Percentiles rank a stretch among this genome's conserved stretches.
These are phyloP conservation scores for Spheniscus mendiculus DNA, from an alignment of 2,113 vertebrate genomes.

Conservation along the genomic window DNA sequence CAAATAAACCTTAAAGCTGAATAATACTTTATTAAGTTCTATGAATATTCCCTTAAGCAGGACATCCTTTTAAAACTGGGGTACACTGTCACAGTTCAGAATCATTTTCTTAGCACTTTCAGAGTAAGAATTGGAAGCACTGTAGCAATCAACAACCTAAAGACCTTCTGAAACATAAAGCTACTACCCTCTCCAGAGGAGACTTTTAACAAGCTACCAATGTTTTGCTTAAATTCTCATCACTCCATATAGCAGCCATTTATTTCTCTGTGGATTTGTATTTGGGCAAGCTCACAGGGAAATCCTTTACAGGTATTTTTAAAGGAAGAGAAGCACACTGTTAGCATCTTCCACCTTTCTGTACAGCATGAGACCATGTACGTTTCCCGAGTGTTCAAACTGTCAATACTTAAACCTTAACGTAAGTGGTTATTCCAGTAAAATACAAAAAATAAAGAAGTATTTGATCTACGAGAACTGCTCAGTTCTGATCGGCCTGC, in stretches of 20 bases:
- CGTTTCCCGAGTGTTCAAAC: neutral
- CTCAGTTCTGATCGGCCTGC: neutral
- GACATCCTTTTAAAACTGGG: neutral
- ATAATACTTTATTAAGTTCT: conserved; percentile 38
- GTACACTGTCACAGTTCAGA: neutral
- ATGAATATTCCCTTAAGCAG: neutral
- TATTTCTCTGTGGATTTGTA: neutral
- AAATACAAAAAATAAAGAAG: neutral
- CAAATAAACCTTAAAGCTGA: conserved; percentile 44
- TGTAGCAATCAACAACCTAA: neutral
- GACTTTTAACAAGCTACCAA: neutral
- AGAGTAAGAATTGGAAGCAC: neutral
- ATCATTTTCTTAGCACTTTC: neutral
- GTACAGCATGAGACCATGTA: neutral
- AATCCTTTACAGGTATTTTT: neutral
- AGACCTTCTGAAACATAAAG: neutral
- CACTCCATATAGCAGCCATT: neutral
- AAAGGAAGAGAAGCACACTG: neutral
- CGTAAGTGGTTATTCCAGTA: neutral
- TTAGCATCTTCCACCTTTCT: neutral
- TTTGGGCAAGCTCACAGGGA: neutral
- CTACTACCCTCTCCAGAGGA: neutral
- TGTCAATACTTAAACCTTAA: neutral
- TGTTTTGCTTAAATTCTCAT: neutral
- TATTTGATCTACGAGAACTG: neutral